phyloP scores from a whole-genome alignment of 2,888 invertebrate genomes.

The Ophioninae sp. region DNA sequence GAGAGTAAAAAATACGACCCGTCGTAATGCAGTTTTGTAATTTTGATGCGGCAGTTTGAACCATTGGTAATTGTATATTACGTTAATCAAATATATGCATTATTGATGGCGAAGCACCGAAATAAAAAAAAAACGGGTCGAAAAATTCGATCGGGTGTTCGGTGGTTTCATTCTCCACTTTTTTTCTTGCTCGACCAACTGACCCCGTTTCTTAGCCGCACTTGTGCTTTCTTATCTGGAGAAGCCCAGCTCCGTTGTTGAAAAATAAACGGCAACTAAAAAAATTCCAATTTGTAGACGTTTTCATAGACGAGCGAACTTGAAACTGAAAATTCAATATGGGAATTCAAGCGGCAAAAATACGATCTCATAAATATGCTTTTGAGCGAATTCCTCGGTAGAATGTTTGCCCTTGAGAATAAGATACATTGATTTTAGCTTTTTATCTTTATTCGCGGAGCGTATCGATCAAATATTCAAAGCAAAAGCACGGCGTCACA shows the following conservation, averaged over 20 bases:
- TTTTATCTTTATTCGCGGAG: constrained; percentile 34
- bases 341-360: no score
- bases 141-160: constrained; percentile 41
- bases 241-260: not conserved
- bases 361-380: not conserved
- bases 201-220: not conserved
- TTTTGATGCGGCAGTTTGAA: constrained; percentile 69
- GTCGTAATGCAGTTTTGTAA: constrained; percentile 68
- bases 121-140: constrained; percentile 65
- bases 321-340: no score
- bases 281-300: not conserved
- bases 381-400: not conserved
- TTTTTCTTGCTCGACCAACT: not conserved
- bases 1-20: constrained; percentile 16
- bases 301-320: not conserved
- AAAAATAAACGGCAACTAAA: not conserved
- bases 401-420: constrained; percentile 16
- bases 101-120: constrained; percentile 72
- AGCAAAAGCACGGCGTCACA: constrained; percentile 19
- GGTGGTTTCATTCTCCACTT: not conserved
- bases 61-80: constrained; percentile 68
- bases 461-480: constrained; percentile 67
- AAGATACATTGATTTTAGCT: constrained; percentile 31
- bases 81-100: constrained; percentile 72
- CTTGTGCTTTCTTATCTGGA: not conserved